Base-by-base conservation (phyloP, 2,113 vertebrate species). In the Myiozetetes cayanensis region DNA sequence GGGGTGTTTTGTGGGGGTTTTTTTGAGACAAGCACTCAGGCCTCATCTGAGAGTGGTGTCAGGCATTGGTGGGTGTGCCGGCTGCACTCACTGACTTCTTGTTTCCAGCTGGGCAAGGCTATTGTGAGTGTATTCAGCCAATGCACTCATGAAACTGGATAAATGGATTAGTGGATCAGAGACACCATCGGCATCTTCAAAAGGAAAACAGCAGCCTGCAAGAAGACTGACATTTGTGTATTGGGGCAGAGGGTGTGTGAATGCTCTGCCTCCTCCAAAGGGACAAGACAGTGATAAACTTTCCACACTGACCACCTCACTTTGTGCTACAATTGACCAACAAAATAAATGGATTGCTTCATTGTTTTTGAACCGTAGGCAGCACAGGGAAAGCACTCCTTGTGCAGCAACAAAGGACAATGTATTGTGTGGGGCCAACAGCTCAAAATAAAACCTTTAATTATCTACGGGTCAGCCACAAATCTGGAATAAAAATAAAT, bases 231-330 rank as follows among this genome's bases (percentile, higher is more conserved):
- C 98, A 97, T 98, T 98, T 97, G 96, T 97, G 97, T 96, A 97
- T 95, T 97, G 89, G 95, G 97, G 97, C 98, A 97, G 97, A 95
- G 97, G 98, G 98, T 97, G 97, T 97, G 97, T 97, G 98, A 98
- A 97, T 98, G 96, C 97, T 97, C 97, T 96, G 98, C 98, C 97
- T 97, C 97, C 97, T 98, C 98, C 98, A 98, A 98, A 97, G 95
- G 96, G 98, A 98, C 97, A 98, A 98, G 98, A 98, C 98, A 98
- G 98, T 98, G 98, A 98, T 98, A 98, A 99, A 99, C 98, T 99
- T 98, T 98, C 98, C 97, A 98, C 97, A 97, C 97, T 95, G 96
- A 96, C 98, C 97, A 98, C 97, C 97, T 97, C 97, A 96, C 97
- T 97, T 95, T 97, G 97, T 95, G 97, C 86, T 97, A 97, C 97